Evolutionary conservation across 1,140 invertebrate species (phyloP).

Genomic region (Drosophila varians): DNA sequence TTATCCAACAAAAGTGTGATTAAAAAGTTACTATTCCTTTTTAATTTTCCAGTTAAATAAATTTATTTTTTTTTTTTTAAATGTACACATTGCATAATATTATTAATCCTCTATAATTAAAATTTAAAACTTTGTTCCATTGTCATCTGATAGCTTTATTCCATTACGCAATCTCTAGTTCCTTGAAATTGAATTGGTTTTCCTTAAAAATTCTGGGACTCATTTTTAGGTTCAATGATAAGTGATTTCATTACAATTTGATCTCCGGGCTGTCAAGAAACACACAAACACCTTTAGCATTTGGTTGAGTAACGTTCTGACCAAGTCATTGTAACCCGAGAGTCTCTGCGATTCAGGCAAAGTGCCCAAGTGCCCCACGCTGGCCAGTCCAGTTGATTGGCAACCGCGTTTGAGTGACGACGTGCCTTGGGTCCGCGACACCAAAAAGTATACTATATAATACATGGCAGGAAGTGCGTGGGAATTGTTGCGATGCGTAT

Average conservation of each 20-base stretch:
- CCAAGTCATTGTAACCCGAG: slow-evolving; percentile 10
- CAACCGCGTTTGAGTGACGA: slow-evolving; percentile 45
- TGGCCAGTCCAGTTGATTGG: slow-evolving; percentile 28
- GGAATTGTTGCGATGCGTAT: slow-evolving; percentile 39
- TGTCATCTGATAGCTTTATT: too few relatives aligned
- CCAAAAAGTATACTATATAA: neutral
- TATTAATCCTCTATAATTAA: too few relatives aligned
- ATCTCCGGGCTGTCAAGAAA: neutral
- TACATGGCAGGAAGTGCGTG: neutral
- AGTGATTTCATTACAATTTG: neutral
- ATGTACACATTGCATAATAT: too few relatives aligned
- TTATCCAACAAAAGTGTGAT: neutral
- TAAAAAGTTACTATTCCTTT: too few relatives aligned
- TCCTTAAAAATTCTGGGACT: neutral
- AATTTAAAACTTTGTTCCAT: too few relatives aligned
- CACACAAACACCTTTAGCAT: neutral
- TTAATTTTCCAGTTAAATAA: too few relatives aligned
- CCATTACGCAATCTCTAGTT: neutral
- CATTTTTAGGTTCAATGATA: neutral
- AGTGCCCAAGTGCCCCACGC: neutral
- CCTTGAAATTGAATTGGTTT: neutral
- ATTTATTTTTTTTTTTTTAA: too few relatives aligned
- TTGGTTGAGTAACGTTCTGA: slow-evolving; percentile 28
- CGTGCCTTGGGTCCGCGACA: slow-evolving; percentile 32
- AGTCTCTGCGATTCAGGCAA: slow-evolving; percentile 2